These are phyloP conservation scores for Eurois occulta DNA, from an alignment of 2,888 invertebrate genomes.

Conservation along the genomic window DNA sequence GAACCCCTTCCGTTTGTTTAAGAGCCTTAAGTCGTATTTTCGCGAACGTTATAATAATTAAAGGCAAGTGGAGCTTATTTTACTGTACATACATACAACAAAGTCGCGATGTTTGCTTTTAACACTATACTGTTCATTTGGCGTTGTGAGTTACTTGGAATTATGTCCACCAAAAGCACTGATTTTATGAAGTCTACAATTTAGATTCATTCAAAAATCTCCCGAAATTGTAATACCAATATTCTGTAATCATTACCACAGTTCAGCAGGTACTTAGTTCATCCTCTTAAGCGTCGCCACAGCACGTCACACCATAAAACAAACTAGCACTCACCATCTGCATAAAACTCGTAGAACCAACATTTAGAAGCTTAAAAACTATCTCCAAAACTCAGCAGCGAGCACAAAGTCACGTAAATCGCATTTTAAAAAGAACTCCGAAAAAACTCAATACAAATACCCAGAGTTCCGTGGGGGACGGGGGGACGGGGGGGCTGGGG, in stretches of 20 bases:
- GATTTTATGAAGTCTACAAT: not conserved
- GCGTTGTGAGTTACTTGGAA: not conserved
- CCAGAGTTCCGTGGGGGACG: not conserved
- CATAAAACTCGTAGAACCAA: slow-evolving; percentile 40
- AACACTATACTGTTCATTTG: not conserved
- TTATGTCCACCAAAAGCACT: not conserved
- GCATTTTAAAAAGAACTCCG: slow-evolving; percentile 55
- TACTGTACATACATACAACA: not conserved
- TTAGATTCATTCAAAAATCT: not conserved
- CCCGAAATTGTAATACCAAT: not conserved
- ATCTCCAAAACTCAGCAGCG: slow-evolving; percentile 33
- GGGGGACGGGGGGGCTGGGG: not conserved
- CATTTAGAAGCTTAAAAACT: slow-evolving; percentile 53
- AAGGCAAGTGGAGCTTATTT: slow-evolving; percentile 21
- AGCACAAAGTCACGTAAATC: slow-evolving; percentile 60
- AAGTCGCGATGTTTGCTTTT: not conserved
- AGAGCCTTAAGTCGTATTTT: slow-evolving; percentile 54
- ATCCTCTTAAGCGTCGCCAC: not conserved
- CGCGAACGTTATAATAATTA: slow-evolving; percentile 29
- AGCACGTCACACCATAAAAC: not conserved
- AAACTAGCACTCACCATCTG: slow-evolving; percentile 2
- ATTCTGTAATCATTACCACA: not conserved
- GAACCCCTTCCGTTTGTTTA: slow-evolving; percentile 61
- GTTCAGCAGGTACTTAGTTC: not conserved
- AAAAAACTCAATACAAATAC: slow-evolving; percentile 62